Evolutionary conservation across 1,140 invertebrate species (phyloP).

Genomic region (Ditylenchus dipsaci): DNA sequence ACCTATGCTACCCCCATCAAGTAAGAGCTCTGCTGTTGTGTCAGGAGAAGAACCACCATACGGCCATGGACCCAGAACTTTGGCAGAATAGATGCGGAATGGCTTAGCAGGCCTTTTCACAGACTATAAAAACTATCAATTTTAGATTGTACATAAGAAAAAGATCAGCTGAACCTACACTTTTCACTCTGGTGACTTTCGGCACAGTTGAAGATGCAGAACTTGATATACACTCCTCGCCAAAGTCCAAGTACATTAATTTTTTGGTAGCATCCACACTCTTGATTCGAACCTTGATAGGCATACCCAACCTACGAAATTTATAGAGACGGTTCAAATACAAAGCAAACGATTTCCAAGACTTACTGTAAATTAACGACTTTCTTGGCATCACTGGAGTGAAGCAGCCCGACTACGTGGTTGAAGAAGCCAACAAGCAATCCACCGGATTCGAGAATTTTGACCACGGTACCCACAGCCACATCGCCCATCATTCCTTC

Average conservation of each 20-base stretch:
- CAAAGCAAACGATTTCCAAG: neutral
- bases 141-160: too few relatives aligned
- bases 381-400: constrained; percentile 5
- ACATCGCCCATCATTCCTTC: constrained; percentile 15
- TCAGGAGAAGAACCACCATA: constrained; percentile 23
- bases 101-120: constrained; percentile 35
- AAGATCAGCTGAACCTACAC: too few relatives aligned
- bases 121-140: too few relatives aligned
- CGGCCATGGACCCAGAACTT: constrained; percentile 41
- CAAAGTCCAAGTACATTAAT: constrained; percentile 20
- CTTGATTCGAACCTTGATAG: constrained; percentile 27
- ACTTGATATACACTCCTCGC: neutral
- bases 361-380: neutral
- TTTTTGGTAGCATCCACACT: constrained; percentile 1
- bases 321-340: neutral
- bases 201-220: too few relatives aligned
- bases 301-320: constrained; percentile 29
- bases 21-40: constrained; percentile 32
- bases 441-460: constrained; percentile 11
- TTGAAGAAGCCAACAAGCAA: constrained; percentile 30
- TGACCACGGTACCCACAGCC: constrained; percentile 20
- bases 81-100: constrained; percentile 43
- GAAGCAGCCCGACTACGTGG: constrained; percentile 23
- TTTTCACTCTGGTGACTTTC: too few relatives aligned
- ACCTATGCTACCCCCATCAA: constrained; percentile 46